Evolutionary conservation across 1,140 invertebrate genomes (phyloP).

Genomic region (Andricus grossulariae): DNA sequence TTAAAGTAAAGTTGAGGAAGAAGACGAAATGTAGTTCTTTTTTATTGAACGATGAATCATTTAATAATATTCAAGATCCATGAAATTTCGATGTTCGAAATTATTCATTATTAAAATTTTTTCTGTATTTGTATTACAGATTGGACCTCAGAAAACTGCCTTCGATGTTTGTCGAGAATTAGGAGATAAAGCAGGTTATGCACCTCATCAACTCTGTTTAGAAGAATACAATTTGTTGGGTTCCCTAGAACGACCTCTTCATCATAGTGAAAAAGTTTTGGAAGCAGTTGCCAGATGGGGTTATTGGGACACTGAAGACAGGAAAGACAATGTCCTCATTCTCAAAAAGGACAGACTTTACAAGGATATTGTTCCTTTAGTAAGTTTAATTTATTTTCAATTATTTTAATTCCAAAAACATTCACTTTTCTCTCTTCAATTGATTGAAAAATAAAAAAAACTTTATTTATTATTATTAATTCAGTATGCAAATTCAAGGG

Average conservation of each 20-base stretch:
- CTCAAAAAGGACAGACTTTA: conserved; percentile 78
- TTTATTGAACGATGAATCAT: neutral
- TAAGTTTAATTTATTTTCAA: conserved; percentile 55
- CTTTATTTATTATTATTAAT: no score
- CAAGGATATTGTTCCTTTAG: conserved; percentile 75
- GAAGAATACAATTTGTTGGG: conserved; percentile 87
- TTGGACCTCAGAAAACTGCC: conserved; percentile 86
- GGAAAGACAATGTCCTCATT: conserved; percentile 88
- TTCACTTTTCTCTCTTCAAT: neutral
- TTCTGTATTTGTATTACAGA: conserved; percentile 71
- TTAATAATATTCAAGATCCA: no score
- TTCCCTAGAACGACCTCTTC: conserved; percentile 84
- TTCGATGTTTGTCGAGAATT: conserved; percentile 84
- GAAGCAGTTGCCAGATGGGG: conserved; percentile 85
- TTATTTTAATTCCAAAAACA: neutral
- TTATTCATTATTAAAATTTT: neutral
- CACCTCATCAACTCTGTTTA: conserved; percentile 81
- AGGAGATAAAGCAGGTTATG: conserved; percentile 78
- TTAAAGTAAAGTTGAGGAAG: neutral
- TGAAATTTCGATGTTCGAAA: no score
- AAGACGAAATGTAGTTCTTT: neutral
- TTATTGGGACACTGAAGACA: conserved; percentile 88
- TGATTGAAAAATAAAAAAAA: neutral
- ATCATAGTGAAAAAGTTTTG: conserved; percentile 86
- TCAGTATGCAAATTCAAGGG: no score